Percentiles rank a stretch among this genome's conserved stretches.
Conservation (phyloP, 2,888 invertebrate species). For the Elaeidobius kamerunicus region DNA sequence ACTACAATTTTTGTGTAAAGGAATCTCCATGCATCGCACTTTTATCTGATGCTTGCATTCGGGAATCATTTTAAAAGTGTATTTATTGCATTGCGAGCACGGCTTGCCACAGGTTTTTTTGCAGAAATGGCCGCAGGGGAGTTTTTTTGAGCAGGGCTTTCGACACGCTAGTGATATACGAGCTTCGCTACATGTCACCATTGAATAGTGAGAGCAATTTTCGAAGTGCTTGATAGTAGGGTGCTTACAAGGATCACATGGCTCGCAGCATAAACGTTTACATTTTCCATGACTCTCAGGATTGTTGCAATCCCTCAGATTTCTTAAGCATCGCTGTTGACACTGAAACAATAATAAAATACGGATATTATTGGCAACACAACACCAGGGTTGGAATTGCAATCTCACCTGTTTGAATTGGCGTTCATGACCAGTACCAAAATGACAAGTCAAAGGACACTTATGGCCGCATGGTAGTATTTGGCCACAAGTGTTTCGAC, state of each 20-base stretch:
- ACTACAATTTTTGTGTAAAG: background rate
- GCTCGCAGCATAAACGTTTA: background rate
- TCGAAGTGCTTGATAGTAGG: background rate
- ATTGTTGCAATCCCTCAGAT: background rate
- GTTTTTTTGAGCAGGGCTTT: background rate
- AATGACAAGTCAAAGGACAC: slow-evolving; percentile 5
- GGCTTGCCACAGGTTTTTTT: background rate
- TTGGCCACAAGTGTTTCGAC: background rate
- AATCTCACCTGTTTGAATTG: no score
- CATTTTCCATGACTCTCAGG: background rate
- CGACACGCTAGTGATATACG: background rate
- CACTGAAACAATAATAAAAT: no score
- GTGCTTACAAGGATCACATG: background rate
- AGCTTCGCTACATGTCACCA: background rate
- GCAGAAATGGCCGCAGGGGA: background rate
- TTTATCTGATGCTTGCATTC: background rate
- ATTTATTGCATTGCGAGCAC: background rate
- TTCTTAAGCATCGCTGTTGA: background rate
- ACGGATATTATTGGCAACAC: no score
- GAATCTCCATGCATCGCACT: background rate
- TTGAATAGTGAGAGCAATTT: background rate
- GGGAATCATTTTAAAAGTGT: background rate
- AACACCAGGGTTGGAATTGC: no score
- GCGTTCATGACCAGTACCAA: background rate
- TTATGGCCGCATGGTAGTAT: slow-evolving; percentile 9